A percentile compares a stretch with the other conserved stretches of the same genome.
These are phyloP conservation scores for Cotesia congregata DNA, from an alignment of 2,888 invertebrate species.

Conservation along the genomic window DNA sequence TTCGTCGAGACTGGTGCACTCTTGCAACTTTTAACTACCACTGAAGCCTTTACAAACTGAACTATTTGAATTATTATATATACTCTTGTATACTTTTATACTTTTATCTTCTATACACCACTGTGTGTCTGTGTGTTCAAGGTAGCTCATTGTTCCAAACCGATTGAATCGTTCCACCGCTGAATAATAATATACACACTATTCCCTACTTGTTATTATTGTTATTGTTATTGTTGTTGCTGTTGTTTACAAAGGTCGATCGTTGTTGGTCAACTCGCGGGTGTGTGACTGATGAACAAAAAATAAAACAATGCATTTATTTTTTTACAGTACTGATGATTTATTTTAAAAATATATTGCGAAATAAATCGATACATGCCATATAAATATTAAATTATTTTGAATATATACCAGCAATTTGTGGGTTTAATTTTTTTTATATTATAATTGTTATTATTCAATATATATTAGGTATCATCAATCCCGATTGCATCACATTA, in stretches of 20 bases:
- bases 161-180: slow-evolving; percentile 53
- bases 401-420: neutral
- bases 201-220: slow-evolving; percentile 46
- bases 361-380: slow-evolving; percentile 25
- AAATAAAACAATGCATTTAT: neutral
- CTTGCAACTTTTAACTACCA: no score
- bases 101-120: neutral
- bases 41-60: neutral
- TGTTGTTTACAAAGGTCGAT: slow-evolving; percentile 55
- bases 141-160: slow-evolving; percentile 60
- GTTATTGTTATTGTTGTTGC: neutral
- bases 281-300: slow-evolving; percentile 32
- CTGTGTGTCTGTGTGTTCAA: slow-evolving; percentile 51
- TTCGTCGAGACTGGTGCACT: no score
- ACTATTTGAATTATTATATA: no score
- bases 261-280: slow-evolving; percentile 51
- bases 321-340: no score
- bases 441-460: neutral
- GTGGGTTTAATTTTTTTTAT: neutral
- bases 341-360: neutral
- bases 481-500: neutral
- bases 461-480: neutral
- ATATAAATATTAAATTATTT: slow-evolving; percentile 10
- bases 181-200: slow-evolving; percentile 34
- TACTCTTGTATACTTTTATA: no score